Conservation (phyloP, 92 coral and sea anemone species). For the Parazoanthus darwini region DNA sequence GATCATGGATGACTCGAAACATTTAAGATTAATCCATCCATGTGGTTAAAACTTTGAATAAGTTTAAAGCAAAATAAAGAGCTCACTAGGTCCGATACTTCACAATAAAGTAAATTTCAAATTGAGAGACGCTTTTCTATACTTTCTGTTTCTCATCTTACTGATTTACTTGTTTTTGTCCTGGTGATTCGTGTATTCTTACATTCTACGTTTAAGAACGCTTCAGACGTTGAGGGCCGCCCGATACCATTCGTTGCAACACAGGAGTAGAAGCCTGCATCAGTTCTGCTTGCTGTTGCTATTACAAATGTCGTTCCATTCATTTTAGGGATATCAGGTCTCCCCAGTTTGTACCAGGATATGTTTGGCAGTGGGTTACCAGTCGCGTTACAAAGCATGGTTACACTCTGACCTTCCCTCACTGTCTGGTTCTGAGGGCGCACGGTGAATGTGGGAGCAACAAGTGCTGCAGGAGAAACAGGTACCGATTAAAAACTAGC, state of each 20-base stretch:
- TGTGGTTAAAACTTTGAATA: too few species aligned
- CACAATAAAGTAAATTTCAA: background rate
- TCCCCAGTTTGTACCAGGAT: constrained; percentile 43
- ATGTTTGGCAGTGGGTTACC: constrained; percentile 36
- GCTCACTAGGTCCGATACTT: too few species aligned
- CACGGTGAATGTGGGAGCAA: constrained; percentile 1
- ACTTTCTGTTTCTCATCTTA: background rate
- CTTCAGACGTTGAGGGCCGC: constrained; percentile 11
- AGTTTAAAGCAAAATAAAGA: too few species aligned
- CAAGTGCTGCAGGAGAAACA: background rate
- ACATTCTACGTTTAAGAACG: constrained; percentile 48
- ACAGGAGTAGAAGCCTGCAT: constrained; percentile 46
- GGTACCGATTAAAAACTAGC: too few species aligned
- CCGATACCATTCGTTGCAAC: constrained; percentile 54
- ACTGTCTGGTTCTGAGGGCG: constrained; percentile 25
- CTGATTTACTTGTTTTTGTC: too few species aligned
- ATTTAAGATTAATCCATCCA: too few species aligned
- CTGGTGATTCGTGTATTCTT: background rate
- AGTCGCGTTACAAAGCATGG: constrained; percentile 5
- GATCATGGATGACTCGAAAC: too few species aligned
- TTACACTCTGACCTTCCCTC: constrained; percentile 30
- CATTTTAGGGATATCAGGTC: background rate
- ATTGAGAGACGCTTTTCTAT: background rate
- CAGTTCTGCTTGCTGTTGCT: constrained; percentile 12
- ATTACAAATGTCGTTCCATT: background rate